phyloP scores from a whole-genome alignment of 2,113 vertebrate genomes.

The Cyanistes caeruleus region DNA sequence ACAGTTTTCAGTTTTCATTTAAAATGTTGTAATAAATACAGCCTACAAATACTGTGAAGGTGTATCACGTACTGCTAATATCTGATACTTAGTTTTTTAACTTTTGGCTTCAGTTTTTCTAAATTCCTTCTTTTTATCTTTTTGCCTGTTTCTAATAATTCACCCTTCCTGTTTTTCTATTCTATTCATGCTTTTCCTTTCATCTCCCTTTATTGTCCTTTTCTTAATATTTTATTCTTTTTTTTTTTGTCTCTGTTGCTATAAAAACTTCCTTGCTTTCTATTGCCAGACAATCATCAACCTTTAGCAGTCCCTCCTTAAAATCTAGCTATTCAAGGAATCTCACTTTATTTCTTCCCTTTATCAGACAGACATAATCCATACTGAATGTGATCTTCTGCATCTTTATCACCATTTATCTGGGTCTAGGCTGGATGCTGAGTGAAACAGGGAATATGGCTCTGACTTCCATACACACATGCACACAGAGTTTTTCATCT shows the following conservation, averaged over 20 bases:
- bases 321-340: conserved; percentile 23
- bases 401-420: neutral
- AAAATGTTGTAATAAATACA: neutral
- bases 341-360: conserved; percentile 25
- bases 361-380: conserved; percentile 26
- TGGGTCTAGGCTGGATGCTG: neutral
- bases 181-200: neutral
- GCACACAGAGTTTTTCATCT: neutral
- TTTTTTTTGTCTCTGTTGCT: neutral
- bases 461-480: neutral
- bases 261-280: neutral
- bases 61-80: fast-evolving
- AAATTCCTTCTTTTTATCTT: neutral
- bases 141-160: conserved; percentile 33
- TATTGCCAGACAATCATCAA: neutral
- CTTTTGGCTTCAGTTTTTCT: neutral
- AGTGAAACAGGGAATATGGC: neutral
- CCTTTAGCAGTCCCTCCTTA: neutral
- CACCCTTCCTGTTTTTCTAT: neutral
- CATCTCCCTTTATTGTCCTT: neutral
- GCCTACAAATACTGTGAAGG: neutral
- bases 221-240: neutral
- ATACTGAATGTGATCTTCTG: neutral
- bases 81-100: neutral
- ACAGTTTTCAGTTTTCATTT: neutral